phyloP scores from a whole-genome alignment of 2,113 vertebrate genomes.

The Albula glossodonta region DNA sequence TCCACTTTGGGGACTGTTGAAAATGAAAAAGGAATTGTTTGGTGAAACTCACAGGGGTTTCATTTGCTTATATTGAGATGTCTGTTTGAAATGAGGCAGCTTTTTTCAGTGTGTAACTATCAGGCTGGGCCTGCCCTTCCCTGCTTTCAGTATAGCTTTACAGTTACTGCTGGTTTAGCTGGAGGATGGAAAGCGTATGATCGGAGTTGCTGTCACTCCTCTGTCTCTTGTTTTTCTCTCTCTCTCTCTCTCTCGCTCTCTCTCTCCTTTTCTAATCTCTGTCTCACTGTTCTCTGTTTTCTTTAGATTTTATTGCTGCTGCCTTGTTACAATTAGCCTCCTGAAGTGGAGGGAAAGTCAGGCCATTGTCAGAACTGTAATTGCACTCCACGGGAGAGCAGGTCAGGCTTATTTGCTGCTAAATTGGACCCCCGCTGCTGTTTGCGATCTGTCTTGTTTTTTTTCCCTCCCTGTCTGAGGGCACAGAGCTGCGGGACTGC shows the following conservation, averaged over 20 bases:
- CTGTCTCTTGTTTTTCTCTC: too few species aligned
- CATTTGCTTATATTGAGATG: neutral
- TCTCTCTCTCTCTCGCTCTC: too few species aligned
- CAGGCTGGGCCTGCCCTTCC: neutral
- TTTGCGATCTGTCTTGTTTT: constrained; percentile 51
- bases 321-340: constrained; percentile 31
- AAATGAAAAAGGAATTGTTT: neutral
- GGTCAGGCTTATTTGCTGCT: constrained; percentile 49
- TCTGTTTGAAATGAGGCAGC: neutral
- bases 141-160: neutral
- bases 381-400: constrained; percentile 41
- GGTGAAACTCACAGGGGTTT: neutral
- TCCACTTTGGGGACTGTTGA: neutral
- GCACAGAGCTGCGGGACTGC: constrained; percentile 17
- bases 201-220: too few species aligned
- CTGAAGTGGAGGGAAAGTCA: constrained; percentile 28
- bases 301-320: constrained; percentile 1
- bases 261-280: neutral
- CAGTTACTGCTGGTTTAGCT: neutral
- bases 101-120: neutral
- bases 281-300: neutral
- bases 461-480: constrained; percentile 17
- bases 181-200: neutral
- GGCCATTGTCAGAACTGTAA: constrained; percentile 33
- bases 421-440: constrained; percentile 44